phyloP scores from a whole-genome alignment of 37 sponge, comb jelly and placozoan species.

The Lycopodina hypogea region DNA sequence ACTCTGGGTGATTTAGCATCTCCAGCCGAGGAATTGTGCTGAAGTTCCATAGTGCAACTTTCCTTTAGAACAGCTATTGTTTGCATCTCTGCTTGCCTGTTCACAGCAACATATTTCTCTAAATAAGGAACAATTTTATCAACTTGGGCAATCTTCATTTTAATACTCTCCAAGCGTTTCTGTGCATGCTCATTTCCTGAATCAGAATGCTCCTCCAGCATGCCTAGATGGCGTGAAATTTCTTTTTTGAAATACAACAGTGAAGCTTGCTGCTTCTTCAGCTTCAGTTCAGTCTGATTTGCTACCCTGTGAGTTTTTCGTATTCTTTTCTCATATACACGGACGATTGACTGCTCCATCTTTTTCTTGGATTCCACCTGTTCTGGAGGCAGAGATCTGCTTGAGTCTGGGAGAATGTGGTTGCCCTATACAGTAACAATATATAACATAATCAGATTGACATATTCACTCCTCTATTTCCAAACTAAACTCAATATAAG shows the following conservation, averaged over 20 bases:
- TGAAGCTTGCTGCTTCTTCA: slow-evolving; percentile 49
- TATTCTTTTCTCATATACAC: slow-evolving; percentile 59
- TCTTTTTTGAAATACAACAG: slow-evolving; percentile 43
- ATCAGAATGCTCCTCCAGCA: slow-evolving; percentile 30
- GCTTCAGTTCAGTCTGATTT: slow-evolving; percentile 53
- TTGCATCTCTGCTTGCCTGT: slow-evolving; percentile 70
- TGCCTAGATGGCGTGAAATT: slow-evolving; percentile 25
- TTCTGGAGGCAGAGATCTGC: background rate
- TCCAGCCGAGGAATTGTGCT: background rate
- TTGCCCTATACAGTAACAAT: too few species aligned
- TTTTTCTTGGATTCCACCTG: background rate
- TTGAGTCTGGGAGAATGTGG: background rate
- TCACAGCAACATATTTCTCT: slow-evolving; percentile 60
- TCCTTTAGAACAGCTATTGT: slow-evolving; percentile 68
- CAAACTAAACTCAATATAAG: too few species aligned
- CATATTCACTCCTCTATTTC: too few species aligned
- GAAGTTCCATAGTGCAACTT: slow-evolving; percentile 44
- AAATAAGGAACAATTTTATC: slow-evolving; percentile 73
- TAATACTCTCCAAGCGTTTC: slow-evolving; percentile 18
- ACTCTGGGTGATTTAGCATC: background rate
- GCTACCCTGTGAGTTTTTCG: slow-evolving; percentile 69
- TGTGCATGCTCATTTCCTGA: slow-evolving; percentile 32
- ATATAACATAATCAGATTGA: background rate
- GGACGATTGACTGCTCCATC: slow-evolving; percentile 30
- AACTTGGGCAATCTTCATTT: slow-evolving; percentile 46